phyloP scores from a whole-genome alignment of 2,888 invertebrate genomes.

The Nipponacmea schrenckii region DNA sequence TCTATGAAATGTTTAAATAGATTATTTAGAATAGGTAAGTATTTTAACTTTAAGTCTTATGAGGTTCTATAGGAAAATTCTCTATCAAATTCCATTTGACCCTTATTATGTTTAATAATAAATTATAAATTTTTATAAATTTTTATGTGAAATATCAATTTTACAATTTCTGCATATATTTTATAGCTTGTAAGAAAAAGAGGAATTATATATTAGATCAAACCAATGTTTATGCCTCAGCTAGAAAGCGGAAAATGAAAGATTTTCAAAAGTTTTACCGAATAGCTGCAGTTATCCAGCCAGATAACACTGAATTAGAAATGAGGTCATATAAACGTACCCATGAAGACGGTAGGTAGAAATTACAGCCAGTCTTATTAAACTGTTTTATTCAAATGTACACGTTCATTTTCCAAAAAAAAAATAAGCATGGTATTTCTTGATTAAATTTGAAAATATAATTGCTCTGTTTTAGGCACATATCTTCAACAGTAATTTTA shows the following conservation, averaged over 20 bases:
- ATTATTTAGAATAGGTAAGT: slow-evolving; percentile 83
- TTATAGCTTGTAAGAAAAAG: slow-evolving; percentile 68
- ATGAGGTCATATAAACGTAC: slow-evolving; percentile 82
- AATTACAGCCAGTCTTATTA: too few species aligned
- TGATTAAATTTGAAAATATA: too few species aligned
- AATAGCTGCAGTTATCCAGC: slow-evolving; percentile 89
- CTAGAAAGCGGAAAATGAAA: slow-evolving; percentile 95
- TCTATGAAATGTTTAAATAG: slow-evolving; percentile 84
- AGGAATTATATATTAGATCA: slow-evolving; percentile 97
- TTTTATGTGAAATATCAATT: too few species aligned
- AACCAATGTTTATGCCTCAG: slow-evolving; percentile 96
- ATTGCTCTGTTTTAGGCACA: too few species aligned
- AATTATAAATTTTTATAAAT: too few species aligned
- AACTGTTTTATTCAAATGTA: too few species aligned
- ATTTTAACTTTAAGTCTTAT: slow-evolving; percentile 43
- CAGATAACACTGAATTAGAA: slow-evolving; percentile 87
- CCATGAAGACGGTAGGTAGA: slow-evolving; percentile 79
- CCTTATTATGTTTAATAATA: too few species aligned
- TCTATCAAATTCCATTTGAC: too few species aligned
- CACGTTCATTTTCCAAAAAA: neutral
- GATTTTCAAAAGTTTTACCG: slow-evolving; percentile 92
- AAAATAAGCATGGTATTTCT: too few species aligned
- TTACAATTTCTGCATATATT: slow-evolving; percentile 1
- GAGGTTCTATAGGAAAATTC: too few species aligned
- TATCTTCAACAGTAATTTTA: too few species aligned